Evolutionary conservation across 2,888 invertebrate species (phyloP), one percentile per base, ranked within the genome.

Genomic region (Chouioia cunea): DNA sequence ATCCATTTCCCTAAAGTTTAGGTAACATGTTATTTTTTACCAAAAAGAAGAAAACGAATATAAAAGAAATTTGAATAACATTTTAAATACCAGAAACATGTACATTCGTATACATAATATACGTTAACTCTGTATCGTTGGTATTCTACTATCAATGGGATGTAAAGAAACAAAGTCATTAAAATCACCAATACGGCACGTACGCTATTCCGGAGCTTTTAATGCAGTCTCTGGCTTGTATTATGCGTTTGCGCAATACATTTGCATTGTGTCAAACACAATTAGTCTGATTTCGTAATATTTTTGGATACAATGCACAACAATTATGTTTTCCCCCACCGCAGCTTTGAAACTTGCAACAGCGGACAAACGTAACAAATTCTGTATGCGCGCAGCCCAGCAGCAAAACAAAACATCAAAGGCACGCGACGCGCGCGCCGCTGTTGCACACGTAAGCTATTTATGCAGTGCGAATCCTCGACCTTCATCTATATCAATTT

Each of bases 321-420:
- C 52, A 72, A 68, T 68, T 68, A 56, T 67, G 23, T 71, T 66
- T 65, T 65, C 47, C 68, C 6, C 10, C 10, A 6, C 36, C 36
- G 43, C 65, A 56, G 52, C 57, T 72, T 60, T 60, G 60, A 65
- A 67, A 56, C 68, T 64, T 23, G n/a, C 57, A 22, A 23, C 16
- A 66, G 18, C 23, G 23, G 36, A 6, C 36, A 36, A 36, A 36
- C 36, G 36, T 12, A 36, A 36, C 57, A 16, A 66, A 66, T 73
- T 50, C 50, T 53, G 65, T 57, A 68, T 72, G 59, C 60, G 44
- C 52, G 20, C 52, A 44, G 16, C 10, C 36, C 36, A 36, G 44
- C 52, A 20, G 43, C 58, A 48, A 65, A 73, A 67, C 66, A 65
- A 70, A 73, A 60, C 64, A 70, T 70, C 64, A 70, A 70, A 73